Base-by-base conservation (phyloP, 2,797 vertebrate genomes). In the Meda fulgida region DNA sequence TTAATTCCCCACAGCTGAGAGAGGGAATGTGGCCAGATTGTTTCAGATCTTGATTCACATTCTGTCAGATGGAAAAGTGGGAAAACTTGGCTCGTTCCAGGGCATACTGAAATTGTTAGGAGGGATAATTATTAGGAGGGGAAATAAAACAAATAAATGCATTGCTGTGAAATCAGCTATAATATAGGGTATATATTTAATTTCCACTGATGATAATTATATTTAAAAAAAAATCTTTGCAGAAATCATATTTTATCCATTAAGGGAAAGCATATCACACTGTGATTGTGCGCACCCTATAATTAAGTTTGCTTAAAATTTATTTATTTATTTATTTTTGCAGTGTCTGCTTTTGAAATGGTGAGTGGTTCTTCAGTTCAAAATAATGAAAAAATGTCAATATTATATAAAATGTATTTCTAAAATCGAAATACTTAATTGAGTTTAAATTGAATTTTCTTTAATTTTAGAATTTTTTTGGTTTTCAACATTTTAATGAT, bases 1-100 rank as follows among this genome's bases (percentile, higher is more conserved):
- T 94, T 95, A 95, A 95, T 94, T 93, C 92, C 91, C 91, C 92
- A 93, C 91, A 92, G 91, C 91, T 94, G 90, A 0, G 85, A 69
- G 92, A 87, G 83, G 88, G 94, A 93, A 86, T 88, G 90, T 1
- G 29, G 91, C 90, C 88, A 87, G 90, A 89, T 85, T 92, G 86
- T 86, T 82, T 87, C 90, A 77, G 36, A 36, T 71, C 51, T 63
- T 84, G 83, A 84, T 73, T 48, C 86, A 88, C 89, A 91, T 73
- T 60, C 69, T 71, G 40, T 80, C 76, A 60, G 23, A 21, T 72
- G 38, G 77, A 80, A 78, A 85, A 85, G 11, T 72, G 53, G 66
- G 67, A 69, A 78, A 79, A 21, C 38, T 19, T 38, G 7, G n/a
- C 23, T 36, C 4, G n/a, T 73, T 85, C 67, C 23, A 36, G 26